Conservation (phyloP, 1,140 invertebrate species). For the Tachypleus tridentatus region DNA sequence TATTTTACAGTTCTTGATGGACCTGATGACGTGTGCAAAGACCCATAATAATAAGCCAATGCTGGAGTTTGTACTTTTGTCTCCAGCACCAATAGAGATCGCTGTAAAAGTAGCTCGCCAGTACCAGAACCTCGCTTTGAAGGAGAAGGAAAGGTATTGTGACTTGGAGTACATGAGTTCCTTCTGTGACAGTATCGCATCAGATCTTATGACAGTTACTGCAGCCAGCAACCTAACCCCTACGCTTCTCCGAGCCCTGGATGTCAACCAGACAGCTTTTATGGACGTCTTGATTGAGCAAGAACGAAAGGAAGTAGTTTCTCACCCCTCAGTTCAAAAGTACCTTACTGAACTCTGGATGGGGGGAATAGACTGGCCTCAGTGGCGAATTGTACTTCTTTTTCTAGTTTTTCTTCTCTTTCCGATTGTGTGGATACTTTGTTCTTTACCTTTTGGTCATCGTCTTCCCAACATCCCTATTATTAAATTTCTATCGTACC, state of each 20-base stretch:
- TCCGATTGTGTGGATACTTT: constrained; percentile 91
- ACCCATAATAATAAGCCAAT: constrained; percentile 91
- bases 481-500: constrained; percentile 99
- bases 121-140: constrained; percentile 55
- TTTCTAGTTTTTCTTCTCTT: constrained; percentile 83
- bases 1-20: constrained; percentile 76
- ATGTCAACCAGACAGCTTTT: constrained; percentile 83
- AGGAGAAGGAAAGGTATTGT: constrained; percentile 94
- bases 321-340: constrained; percentile 36
- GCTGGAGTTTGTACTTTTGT: constrained; percentile 90
- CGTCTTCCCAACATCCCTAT: constrained; percentile 82
- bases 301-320: constrained; percentile 81
- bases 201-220: constrained; percentile 84
- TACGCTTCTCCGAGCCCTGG: constrained; percentile 76
- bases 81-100: constrained; percentile 92
- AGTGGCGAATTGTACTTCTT: constrained; percentile 83
- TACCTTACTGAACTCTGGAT: constrained; percentile 86
- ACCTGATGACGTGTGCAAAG: constrained; percentile 97
- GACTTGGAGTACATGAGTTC: constrained; percentile 88
- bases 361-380: constrained; percentile 87
- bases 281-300: constrained; percentile 90
- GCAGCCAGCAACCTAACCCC: constrained; percentile 87
- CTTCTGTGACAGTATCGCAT: constrained; percentile 93
- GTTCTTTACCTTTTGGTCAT: constrained; percentile 88
- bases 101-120: constrained; percentile 89